Evolutionary conservation across 2,113 vertebrate genomes (phyloP), one percentile per base, ranked within the genome.

Genomic region (Colius striatus): DNA sequence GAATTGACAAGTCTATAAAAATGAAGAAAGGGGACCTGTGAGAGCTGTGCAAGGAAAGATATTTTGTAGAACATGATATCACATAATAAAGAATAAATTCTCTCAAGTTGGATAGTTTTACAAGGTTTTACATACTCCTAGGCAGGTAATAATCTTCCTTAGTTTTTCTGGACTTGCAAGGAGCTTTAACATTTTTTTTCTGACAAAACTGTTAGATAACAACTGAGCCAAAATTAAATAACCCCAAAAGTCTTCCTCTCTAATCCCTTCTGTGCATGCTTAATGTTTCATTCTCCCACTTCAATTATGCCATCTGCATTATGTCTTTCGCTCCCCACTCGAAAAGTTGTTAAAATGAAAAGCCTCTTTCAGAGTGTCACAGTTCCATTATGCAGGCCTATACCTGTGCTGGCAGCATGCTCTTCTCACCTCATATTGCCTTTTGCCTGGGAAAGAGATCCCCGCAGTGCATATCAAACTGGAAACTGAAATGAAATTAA

Each of bases 401-500:
- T 99, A 99, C 99, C 99, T 99, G 98, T 96, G 98, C 97, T 95
- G 98, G 97, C 98, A 98, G 98, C 97, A 98, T 96, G 98, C 96
- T 98, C 98, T 97, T 99, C 98, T 98, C 99, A 99, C 99, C 99
- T 99, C 98, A 98, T 98, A 99, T 99, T 99, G 99, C 98, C 98
- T 99, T 98, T 98, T 98, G 98, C 98, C 97, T 98, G 87, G 97
- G 89, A 97, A 98, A 97, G 96, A 97, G 97, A 97, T 98, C 96
- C 98, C 98, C 10, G 97, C 89, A 22, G 98, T 92, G 98, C 97
- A 82, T 94, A 97, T 96, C 97, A 96, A 96, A 92, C 97, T 97
- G 98, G 97, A 98, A 96, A 66, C 92, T 58, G 96, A 95, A 97
- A 97, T 86, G 97, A 98, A 98, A 98, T 98, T 97, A 98, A 96